Evolutionary conservation across 1,140 invertebrate species (phyloP).

Genomic region (Zaprionus davidi): DNA sequence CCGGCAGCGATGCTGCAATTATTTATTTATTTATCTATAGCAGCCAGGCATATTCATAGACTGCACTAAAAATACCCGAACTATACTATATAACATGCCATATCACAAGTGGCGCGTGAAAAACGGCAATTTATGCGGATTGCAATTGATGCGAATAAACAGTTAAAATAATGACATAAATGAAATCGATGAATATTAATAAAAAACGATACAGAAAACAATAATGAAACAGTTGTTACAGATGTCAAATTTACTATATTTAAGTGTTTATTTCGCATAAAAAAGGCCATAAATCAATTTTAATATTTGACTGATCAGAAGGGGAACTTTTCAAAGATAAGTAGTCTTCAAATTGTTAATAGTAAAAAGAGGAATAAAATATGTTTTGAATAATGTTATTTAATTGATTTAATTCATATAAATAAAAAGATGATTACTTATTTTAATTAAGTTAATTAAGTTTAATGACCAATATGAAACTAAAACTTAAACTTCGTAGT

Average conservation of each 20-base stretch:
- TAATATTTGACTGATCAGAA: background rate
- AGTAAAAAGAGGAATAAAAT: too few species aligned
- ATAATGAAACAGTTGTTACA: background rate
- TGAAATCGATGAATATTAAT: constrained; percentile 6
- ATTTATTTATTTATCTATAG: constrained; percentile 11
- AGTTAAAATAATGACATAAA: constrained; percentile 1
- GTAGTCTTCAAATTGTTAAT: background rate
- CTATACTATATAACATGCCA: background rate
- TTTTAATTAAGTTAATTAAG: too few species aligned
- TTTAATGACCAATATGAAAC: too few species aligned
- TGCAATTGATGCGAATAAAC: constrained; percentile 23
- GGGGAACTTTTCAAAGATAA: background rate
- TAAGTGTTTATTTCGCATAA: background rate
- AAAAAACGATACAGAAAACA: background rate
- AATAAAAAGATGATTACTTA: too few species aligned
- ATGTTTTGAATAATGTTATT: too few species aligned
- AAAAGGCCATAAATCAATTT: background rate
- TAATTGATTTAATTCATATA: too few species aligned
- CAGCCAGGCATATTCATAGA: background rate
- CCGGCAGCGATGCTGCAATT: constrained; percentile 12
- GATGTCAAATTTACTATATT: background rate
- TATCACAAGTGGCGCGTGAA: background rate
- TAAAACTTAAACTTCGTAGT: too few species aligned
- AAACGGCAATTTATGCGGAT: constrained; percentile 11
- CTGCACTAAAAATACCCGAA: background rate